phyloP scores from a whole-genome alignment of 53 echinoderm and acorn worm species.

The Temnopleurus reevesii region DNA sequence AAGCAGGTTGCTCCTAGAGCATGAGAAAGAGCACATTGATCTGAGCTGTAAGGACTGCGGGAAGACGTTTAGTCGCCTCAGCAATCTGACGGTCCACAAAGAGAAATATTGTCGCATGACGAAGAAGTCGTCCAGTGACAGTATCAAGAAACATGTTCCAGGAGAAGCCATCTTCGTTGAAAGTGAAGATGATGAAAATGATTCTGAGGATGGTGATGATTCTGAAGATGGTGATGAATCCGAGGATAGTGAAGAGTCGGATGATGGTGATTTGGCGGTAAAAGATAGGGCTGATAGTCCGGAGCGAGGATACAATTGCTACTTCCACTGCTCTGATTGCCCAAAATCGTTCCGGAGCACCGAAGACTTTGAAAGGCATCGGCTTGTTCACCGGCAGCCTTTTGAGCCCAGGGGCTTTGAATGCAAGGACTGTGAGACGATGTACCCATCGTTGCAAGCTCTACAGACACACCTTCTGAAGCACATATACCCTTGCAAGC shows the following conservation, averaged over 20 bases:
- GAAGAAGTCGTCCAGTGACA: too few species aligned
- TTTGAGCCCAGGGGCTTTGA: not conserved
- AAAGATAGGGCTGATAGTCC: not conserved
- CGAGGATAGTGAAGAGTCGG: not conserved
- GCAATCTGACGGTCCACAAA: not conserved
- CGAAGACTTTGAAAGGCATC: not conserved
- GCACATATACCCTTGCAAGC: not conserved
- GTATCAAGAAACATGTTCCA: not conserved
- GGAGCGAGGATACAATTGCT: not conserved
- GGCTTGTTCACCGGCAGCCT: not conserved
- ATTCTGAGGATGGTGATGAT: too few species aligned
- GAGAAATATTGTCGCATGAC: not conserved
- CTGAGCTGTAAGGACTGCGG: not conserved
- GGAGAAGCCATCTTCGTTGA: not conserved
- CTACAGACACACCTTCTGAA: not conserved
- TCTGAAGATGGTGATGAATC: not conserved
- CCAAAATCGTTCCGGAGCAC: not conserved
- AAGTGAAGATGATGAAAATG: too few species aligned
- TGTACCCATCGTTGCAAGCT: not conserved
- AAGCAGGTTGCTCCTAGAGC: not conserved
- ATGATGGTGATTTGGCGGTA: too few species aligned
- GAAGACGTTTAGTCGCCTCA: not conserved
- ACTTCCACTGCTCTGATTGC: not conserved
- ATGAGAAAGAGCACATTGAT: not conserved
- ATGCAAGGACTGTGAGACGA: not conserved